These are phyloP conservation scores for Meandrina meandrites DNA, from an alignment of 92 coral and sea anemone species.

Conservation along the genomic window DNA sequence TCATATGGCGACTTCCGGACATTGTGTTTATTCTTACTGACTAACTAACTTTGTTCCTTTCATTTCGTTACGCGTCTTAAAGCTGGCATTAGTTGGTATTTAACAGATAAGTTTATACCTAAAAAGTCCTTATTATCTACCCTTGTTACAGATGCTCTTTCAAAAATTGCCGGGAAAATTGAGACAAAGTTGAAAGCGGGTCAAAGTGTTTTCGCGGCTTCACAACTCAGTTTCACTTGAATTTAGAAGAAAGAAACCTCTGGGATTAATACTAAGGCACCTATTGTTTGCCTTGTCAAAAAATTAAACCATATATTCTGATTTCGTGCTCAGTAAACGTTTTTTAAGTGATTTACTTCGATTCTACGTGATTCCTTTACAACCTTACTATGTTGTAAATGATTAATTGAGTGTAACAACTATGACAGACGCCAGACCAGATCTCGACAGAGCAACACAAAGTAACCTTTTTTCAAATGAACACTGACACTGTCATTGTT, in stretches of 20 bases:
- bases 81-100: background rate
- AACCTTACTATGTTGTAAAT: background rate
- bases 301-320: background rate
- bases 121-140: background rate
- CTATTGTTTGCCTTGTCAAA: too few species aligned
- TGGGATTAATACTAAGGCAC: background rate
- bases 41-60: background rate
- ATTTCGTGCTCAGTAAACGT: background rate
- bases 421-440: background rate
- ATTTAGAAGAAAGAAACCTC: background rate
- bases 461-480: background rate
- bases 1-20: conserved; percentile 4
- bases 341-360: too few species aligned
- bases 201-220: background rate
- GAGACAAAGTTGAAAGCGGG: background rate
- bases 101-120: background rate
- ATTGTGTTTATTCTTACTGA: background rate
- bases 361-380: too few species aligned
- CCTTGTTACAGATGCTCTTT: background rate
- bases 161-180: background rate
- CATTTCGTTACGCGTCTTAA: background rate
- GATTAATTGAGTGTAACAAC: background rate
- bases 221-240: background rate
- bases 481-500: background rate
- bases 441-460: background rate